phyloP scores from a whole-genome alignment of 2,888 invertebrate species.

The Augiades crinisus region DNA sequence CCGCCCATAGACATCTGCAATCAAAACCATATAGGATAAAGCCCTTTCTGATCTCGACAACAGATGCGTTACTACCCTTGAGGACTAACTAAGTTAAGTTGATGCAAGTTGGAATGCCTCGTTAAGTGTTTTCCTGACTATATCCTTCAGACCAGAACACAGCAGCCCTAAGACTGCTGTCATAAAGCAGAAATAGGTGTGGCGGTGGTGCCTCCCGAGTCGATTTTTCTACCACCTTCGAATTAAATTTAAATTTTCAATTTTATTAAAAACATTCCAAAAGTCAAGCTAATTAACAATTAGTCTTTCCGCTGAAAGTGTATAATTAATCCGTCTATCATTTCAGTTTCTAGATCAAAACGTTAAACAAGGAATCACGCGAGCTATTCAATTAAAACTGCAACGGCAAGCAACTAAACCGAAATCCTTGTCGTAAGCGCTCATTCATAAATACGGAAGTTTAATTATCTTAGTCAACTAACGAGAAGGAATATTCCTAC shows the following conservation, averaged over 20 bases:
- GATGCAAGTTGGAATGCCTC: no score
- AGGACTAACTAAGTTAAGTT: no score
- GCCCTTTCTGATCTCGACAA: no score
- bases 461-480: conserved; percentile 47
- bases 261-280: not conserved
- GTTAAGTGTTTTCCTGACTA: no score
- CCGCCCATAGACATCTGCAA: no score
- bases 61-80: no score
- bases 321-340: conserved; percentile 21
- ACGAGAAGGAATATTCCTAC: conserved; percentile 37
- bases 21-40: no score
- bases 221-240: no score
- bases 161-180: no score
- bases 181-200: no score
- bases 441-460: conserved; percentile 48
- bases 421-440: conserved; percentile 51
- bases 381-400: conserved; percentile 56
- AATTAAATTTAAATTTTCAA: not conserved
- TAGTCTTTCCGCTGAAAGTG: conserved; percentile 6
- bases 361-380: conserved; percentile 25
- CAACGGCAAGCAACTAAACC: conserved; percentile 52
- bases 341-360: conserved; percentile 22
- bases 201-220: no score
- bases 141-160: no score
- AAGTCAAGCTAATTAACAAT: conserved; percentile 1